Conservation (phyloP, 2,888 invertebrate genomes). For the Aleiodes alternator region DNA sequence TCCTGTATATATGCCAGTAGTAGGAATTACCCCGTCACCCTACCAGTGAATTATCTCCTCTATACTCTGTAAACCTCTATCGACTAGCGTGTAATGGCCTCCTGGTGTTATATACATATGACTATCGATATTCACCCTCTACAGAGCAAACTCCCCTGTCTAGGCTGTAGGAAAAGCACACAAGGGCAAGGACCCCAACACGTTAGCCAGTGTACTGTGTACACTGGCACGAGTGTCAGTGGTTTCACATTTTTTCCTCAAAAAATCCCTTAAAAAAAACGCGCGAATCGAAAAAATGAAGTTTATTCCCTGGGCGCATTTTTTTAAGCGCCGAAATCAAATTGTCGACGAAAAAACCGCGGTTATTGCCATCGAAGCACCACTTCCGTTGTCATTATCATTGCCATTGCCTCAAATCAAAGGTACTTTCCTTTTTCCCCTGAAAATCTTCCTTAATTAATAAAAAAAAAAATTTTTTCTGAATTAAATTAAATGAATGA, state of each 20-base stretch:
- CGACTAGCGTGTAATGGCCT: constrained; percentile 39
- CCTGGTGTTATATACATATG: constrained; percentile 47
- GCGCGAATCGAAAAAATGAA: constrained; percentile 58
- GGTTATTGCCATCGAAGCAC: constrained; percentile 48
- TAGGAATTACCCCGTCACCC: constrained; percentile 39
- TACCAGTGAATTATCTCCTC: constrained; percentile 49
- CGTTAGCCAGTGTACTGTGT: constrained; percentile 60
- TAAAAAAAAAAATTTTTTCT: too few species aligned
- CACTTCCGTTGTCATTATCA: not conserved
- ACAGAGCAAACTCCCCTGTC: constrained; percentile 46
- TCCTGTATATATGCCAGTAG: constrained; percentile 21
- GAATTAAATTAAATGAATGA: too few species aligned
- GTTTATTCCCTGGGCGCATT: constrained; percentile 66
- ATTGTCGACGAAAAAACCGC: constrained; percentile 59
- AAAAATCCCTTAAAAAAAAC: constrained; percentile 3
- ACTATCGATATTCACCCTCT: constrained; percentile 69
- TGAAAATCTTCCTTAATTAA: not conserved
- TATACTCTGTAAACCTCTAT: constrained; percentile 6
- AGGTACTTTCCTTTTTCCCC: not conserved
- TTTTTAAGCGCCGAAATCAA: constrained; percentile 67
- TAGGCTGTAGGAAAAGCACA: constrained; percentile 61
- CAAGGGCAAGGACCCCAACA: constrained; percentile 72
- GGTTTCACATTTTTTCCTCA: constrained; percentile 29
- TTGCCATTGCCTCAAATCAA: constrained; percentile 6
- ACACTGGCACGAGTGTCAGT: constrained; percentile 56